Percentiles rank a stretch among this genome's conserved stretches.
Conservation (phyloP, 2,797 vertebrate species). For the Gephyroberyx darwinii region DNA sequence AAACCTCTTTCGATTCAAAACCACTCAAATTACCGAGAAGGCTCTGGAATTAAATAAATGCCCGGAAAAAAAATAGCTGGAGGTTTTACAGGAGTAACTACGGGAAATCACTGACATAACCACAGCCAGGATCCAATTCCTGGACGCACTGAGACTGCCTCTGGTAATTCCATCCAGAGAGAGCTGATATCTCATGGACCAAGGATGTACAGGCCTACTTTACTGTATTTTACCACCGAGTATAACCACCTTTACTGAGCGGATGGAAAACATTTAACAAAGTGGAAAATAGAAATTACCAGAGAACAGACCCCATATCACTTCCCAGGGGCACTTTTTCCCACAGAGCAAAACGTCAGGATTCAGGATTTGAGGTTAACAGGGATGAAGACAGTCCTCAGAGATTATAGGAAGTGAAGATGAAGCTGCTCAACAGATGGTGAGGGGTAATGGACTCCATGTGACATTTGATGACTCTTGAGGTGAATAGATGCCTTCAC, state of each 20-base stretch:
- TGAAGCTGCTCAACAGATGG: slow-evolving; percentile 37
- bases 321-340: slow-evolving; percentile 2
- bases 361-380: slow-evolving; percentile 55
- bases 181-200: background rate
- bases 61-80: background rate
- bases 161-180: background rate
- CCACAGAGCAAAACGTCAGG: slow-evolving; percentile 14
- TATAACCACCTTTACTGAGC: too few relatives aligned
- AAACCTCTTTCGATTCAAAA: too few relatives aligned
- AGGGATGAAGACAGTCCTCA: slow-evolving; percentile 29
- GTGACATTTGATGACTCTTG: slow-evolving; percentile 26
- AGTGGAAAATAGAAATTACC: background rate
- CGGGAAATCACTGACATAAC: too few relatives aligned
- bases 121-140: too few relatives aligned
- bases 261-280: too few relatives aligned
- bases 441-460: slow-evolving; percentile 13
- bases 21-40: background rate
- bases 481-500: slow-evolving; percentile 2
- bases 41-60: background rate
- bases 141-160: background rate
- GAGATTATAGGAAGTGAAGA: slow-evolving; percentile 23
- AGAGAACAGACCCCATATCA: background rate
- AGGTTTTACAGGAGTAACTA: too few relatives aligned
- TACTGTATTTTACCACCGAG: too few relatives aligned
- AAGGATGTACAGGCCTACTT: too few relatives aligned